These are phyloP conservation scores for Boloria selene DNA, from an alignment of 2,888 invertebrate genomes.

Conservation along the genomic window DNA sequence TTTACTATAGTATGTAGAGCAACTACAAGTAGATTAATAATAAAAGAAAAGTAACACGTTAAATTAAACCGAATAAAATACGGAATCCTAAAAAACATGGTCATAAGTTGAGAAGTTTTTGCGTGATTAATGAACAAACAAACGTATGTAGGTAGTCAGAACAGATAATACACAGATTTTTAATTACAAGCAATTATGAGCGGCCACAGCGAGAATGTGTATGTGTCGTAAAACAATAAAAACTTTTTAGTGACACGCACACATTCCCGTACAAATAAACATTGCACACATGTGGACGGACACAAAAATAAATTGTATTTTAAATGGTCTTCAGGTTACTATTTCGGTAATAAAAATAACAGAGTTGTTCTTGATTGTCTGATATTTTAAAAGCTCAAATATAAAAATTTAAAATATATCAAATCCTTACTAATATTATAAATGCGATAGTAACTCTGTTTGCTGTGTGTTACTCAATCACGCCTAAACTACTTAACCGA, in stretches of 20 bases:
- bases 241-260: constrained; percentile 69
- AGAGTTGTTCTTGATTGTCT: constrained; percentile 8
- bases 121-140: constrained; percentile 18
- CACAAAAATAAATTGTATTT: constrained; percentile 38
- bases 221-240: constrained; percentile 71
- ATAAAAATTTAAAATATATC: too few relatives aligned
- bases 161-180: constrained; percentile 48
- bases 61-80: neutral
- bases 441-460: too few relatives aligned
- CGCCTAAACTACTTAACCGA: too few relatives aligned
- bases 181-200: constrained; percentile 55
- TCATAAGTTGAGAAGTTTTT: constrained; percentile 16
- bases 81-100: constrained; percentile 3
- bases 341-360: constrained; percentile 26
- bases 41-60: too few relatives aligned
- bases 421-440: too few relatives aligned
- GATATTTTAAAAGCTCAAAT: neutral
- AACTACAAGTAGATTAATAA: too few relatives aligned
- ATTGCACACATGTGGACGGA: constrained; percentile 54
- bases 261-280: constrained; percentile 69
- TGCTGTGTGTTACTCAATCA: too few relatives aligned
- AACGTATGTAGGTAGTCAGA: constrained; percentile 18
- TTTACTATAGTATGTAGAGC: too few relatives aligned
- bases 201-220: constrained; percentile 51
- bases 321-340: constrained; percentile 34